Evolutionary conservation across 2,797 vertebrate species (phyloP).

Genomic region (Carcharodon carcharias): DNA sequence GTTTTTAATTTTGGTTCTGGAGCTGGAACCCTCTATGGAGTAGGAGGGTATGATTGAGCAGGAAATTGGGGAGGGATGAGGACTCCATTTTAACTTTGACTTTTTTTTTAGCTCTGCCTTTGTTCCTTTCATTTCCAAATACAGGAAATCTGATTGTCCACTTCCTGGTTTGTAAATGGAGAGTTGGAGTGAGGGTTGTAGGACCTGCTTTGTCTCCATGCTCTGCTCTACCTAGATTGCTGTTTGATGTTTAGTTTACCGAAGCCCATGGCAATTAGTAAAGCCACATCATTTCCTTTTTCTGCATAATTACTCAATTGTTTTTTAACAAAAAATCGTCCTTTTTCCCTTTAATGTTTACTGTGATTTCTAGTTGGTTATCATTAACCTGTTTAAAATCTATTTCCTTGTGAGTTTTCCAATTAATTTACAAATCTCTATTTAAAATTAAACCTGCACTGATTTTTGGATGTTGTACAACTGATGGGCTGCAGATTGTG

Average conservation of each 20-base stretch:
- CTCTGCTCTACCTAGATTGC: background rate
- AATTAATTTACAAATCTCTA: background rate
- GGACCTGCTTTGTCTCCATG: background rate
- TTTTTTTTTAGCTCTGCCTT: background rate
- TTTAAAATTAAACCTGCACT: too few relatives aligned
- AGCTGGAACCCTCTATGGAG: background rate
- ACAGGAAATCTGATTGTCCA: background rate
- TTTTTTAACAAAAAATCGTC: background rate
- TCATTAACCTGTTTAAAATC: too few relatives aligned
- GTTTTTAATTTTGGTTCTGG: background rate
- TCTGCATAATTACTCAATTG: background rate
- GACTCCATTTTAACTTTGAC: background rate
- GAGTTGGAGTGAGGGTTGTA: background rate
- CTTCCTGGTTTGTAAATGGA: background rate
- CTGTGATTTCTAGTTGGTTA: background rate
- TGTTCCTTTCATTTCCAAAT: background rate
- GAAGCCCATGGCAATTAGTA: too few relatives aligned
- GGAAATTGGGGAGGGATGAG: background rate
- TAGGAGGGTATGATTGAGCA: background rate
- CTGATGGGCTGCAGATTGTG: background rate
- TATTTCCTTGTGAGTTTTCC: background rate
- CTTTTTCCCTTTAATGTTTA: background rate
- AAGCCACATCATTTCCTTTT: too few relatives aligned
- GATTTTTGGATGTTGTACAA: background rate
- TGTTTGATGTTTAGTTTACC: too few relatives aligned